Percentiles rank a stretch among this genome's conserved stretches.
These are phyloP conservation scores for Thalassarche chlororhynchos DNA, from an alignment of 2,113 vertebrate genomes.

Conservation along the genomic window DNA sequence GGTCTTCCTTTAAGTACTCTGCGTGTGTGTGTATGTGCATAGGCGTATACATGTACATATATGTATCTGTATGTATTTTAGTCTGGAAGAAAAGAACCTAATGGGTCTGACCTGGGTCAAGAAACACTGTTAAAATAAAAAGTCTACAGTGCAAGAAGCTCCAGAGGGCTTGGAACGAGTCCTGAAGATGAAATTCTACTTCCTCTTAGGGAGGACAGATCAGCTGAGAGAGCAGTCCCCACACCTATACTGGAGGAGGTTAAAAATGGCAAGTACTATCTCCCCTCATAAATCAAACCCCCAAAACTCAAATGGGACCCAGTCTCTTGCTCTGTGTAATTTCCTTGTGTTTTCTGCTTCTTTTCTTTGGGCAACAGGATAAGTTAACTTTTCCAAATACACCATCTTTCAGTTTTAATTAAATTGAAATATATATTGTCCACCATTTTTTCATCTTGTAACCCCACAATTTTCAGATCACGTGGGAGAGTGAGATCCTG, in stretches of 20 bases:
- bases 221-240: not conserved
- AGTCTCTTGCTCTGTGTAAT: not conserved
- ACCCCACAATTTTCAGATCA: not conserved
- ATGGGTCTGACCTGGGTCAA: not conserved
- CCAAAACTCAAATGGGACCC: not conserved
- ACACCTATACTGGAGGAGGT: not conserved
- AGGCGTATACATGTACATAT: not conserved
- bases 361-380: not conserved
- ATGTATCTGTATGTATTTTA: not conserved
- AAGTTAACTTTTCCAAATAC: not conserved
- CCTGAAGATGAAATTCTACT: not conserved
- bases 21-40: not conserved
- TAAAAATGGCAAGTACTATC: not conserved
- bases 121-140: not conserved
- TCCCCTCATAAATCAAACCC: not conserved
- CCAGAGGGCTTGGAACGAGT: not conserved
- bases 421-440: not conserved
- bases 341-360: not conserved
- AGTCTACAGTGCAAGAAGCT: not conserved
- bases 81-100: not conserved
- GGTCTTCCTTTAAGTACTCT: not conserved
- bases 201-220: not conserved
- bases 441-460: not conserved
- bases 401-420: not conserved
- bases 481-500: not conserved